Evolutionary conservation across 2,888 invertebrate species (phyloP).

Genomic region (Elysia crispata): DNA sequence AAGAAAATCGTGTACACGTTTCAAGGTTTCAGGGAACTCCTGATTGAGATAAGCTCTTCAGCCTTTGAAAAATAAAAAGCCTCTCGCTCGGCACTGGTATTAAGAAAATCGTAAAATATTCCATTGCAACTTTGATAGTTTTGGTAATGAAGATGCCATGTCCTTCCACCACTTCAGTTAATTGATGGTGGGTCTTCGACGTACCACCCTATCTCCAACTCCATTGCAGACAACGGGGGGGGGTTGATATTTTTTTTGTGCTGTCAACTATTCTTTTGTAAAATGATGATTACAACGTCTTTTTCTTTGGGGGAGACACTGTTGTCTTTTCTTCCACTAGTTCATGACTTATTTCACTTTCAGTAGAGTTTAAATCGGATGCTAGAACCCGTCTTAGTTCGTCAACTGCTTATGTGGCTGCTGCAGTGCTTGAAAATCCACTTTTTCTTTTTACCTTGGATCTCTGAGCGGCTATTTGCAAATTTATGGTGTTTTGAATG

Average conservation of each 20-base stretch:
- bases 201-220: neutral
- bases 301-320: neutral
- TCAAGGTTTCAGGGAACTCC: too few species aligned
- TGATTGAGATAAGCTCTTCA: conserved; percentile 13
- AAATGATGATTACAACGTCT: neutral
- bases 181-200: neutral
- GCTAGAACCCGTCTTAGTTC: neutral
- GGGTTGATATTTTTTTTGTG: neutral
- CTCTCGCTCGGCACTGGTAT: conserved; percentile 30
- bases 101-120: neutral
- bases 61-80: conserved; percentile 36
- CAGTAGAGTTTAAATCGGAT: neutral
- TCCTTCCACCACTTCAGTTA: conserved; percentile 30
- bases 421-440: too few species aligned
- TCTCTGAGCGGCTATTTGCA: neutral
- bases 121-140: too few species aligned
- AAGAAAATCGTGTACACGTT: too few species aligned
- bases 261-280: neutral
- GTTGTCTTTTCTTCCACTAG: neutral
- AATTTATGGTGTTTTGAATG: neutral
- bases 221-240: neutral
- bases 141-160: too few species aligned
- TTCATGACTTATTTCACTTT: neutral
- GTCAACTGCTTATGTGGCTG: neutral
- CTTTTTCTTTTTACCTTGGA: neutral